Conservation (phyloP, 2,888 invertebrate species). For the Apamea monoglypha region DNA sequence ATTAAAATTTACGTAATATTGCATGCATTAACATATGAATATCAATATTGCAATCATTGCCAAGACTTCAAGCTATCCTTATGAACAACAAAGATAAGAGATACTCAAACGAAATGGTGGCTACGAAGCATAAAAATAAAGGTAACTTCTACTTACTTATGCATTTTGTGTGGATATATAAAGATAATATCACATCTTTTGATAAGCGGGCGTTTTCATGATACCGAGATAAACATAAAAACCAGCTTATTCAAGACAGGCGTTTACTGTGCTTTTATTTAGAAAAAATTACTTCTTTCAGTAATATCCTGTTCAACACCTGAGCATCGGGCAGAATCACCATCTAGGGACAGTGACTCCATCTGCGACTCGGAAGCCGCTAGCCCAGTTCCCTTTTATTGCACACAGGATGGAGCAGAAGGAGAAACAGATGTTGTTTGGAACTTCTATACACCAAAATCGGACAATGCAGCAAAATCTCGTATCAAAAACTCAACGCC, state of each 20-base stretch:
- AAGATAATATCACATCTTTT: background rate
- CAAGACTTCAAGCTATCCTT: conserved; percentile 48
- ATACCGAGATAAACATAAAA: background rate
- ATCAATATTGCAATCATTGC: conserved; percentile 10
- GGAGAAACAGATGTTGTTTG: conserved; percentile 88
- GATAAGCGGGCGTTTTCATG: background rate
- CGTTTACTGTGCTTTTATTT: background rate
- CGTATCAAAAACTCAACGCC: conserved; percentile 83
- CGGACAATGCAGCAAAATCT: conserved; percentile 75
- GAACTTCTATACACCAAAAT: conserved; percentile 89
- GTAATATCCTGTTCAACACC: conserved; percentile 86
- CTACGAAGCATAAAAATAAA: conserved; percentile 80
- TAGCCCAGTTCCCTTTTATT: conserved; percentile 87
- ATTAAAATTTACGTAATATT: conserved; percentile 10
- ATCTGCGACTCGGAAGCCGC: conserved; percentile 84
- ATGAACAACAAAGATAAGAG: conserved; percentile 75
- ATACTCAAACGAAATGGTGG: conserved; percentile 79
- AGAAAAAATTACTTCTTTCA: conserved; percentile 69
- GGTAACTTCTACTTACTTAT: conserved; percentile 58
- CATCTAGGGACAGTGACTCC: conserved; percentile 86
- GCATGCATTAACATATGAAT: conserved; percentile 35
- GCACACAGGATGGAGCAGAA: conserved; percentile 88
- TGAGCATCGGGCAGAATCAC: conserved; percentile 81
- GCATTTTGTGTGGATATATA: conserved; percentile 33
- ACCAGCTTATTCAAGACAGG: background rate